Conservation (phyloP, 2,888 invertebrate species). For the Scaptomyza caliginosa region DNA sequence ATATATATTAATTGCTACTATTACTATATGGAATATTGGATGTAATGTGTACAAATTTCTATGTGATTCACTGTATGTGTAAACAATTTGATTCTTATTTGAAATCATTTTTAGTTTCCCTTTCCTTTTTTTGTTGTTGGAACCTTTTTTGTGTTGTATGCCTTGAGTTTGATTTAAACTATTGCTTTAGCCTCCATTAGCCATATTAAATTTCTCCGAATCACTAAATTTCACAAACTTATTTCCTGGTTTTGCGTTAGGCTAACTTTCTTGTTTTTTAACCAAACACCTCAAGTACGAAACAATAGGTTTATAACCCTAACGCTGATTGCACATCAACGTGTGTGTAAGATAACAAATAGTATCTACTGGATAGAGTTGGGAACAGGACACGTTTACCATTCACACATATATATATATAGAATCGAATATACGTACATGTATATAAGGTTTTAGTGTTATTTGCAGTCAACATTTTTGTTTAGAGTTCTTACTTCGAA, state of each 20-base stretch:
- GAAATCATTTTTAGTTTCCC: constrained; percentile 19
- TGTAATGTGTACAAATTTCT: constrained; percentile 82
- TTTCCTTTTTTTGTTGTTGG: not conserved
- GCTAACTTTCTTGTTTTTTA: constrained; percentile 17
- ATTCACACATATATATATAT: constrained; percentile 17
- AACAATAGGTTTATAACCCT: not conserved
- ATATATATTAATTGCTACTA: constrained; percentile 69
- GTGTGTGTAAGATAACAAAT: constrained; percentile 12
- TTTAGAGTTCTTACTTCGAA: constrained; percentile 20
- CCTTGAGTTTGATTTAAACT: constrained; percentile 10
- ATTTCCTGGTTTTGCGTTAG: constrained; percentile 29
- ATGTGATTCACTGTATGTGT: constrained; percentile 84
- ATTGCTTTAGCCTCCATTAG: constrained; percentile 32
- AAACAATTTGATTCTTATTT: constrained; percentile 56
- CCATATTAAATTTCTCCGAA: constrained; percentile 30
- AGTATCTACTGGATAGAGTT: constrained; percentile 1
- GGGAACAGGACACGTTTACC: constrained; percentile 4
- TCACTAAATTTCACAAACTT: constrained; percentile 39
- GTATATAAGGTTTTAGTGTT: constrained; percentile 54
- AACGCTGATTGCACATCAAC: constrained; percentile 11
- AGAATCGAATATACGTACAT: constrained; percentile 10
- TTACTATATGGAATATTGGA: constrained; percentile 80
- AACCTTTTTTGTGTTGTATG: constrained; percentile 39
- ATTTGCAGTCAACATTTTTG: constrained; percentile 20
- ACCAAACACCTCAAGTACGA: constrained; percentile 2